Base-by-base conservation (phyloP, 2,888 invertebrate species). In the Orchestes rusci region DNA sequence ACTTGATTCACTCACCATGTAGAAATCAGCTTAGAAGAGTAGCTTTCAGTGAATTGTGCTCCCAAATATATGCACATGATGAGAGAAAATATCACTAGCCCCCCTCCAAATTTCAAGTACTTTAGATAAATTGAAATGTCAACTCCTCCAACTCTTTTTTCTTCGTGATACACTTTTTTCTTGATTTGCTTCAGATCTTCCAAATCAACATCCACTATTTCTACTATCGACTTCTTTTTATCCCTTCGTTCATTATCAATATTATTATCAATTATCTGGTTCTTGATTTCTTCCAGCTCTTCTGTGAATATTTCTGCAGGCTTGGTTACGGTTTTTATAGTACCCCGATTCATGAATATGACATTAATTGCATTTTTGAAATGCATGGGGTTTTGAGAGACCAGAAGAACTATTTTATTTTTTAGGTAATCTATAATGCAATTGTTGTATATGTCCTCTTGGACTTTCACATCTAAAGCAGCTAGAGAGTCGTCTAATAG, bases 401-500 rank as follows among this genome's bases (percentile, higher is more conserved):
- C 83, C n/a, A 88, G 73, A 33, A 88, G 74, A 19, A 81, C 67
- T 1, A 84, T 79, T 60, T 82, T 78, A 50, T 77, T 72, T 5
- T 74, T 70, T 52, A 88, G 68, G 56, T 78, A 77, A 7, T 73
- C 48, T 27, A 58, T 73, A 36, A 86, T 74, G 59, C 84, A 87
- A 60, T 82, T 76, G 59, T 89, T 84, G 68, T 90, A 92, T 55
- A 92, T 73, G 66, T 86, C 84, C 1, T 84, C 77, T 2, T 87
- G 86, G 2, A 92, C 90, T 32, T 1, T 87, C 0, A 87, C 77
- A 69, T 92, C 92, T 10, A 92, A 87, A 0, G 91, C 90, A 52
- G 88, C 82, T 13, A 92, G 70, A 0, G 91, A 91, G 68, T 92
- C 92, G 64, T 92, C 92, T 34, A 93, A 68, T 4, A 92, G 68